phyloP scores from a whole-genome alignment of 2,888 invertebrate genomes.

The Drosophila birchii region DNA sequence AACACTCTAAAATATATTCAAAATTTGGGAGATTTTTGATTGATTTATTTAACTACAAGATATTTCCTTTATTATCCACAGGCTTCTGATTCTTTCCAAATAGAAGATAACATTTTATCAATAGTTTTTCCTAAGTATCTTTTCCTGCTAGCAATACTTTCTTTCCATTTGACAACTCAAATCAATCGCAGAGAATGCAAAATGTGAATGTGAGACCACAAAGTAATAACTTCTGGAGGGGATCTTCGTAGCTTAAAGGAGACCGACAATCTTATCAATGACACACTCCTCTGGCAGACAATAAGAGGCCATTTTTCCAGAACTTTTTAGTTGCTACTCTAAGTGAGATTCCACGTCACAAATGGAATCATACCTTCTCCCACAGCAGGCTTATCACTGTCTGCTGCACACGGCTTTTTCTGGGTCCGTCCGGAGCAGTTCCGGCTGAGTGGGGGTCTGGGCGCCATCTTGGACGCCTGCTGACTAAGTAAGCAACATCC shows the following conservation, averaged over 20 bases:
- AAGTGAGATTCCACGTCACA: slow-evolving; percentile 25
- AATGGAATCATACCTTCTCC: slow-evolving; percentile 4
- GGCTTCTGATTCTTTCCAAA: background rate
- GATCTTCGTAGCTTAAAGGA: slow-evolving; percentile 12
- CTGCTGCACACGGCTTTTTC: slow-evolving; percentile 59
- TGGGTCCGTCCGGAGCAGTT: slow-evolving; percentile 16
- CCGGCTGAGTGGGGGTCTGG: slow-evolving; percentile 41
- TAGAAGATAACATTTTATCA: background rate
- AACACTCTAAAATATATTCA: background rate
- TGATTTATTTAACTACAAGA: background rate
- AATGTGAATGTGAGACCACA: background rate
- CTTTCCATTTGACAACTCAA: background rate
- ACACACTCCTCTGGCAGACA: slow-evolving; percentile 26
- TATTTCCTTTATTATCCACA: background rate
- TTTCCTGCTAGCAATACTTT: background rate
- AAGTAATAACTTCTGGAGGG: slow-evolving; percentile 1
- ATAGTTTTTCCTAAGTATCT: background rate
- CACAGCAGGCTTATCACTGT: slow-evolving; percentile 29
- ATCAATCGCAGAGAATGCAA: background rate
- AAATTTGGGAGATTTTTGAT: background rate
- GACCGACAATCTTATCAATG: slow-evolving; percentile 38
- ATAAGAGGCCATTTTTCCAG: background rate
- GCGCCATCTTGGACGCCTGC: slow-evolving; percentile 56
- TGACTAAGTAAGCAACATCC: slow-evolving; percentile 53
- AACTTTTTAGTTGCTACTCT: slow-evolving; percentile 1